Evolutionary conservation across 1,140 invertebrate genomes (phyloP), one percentile per base, ranked within the genome.

Genomic region (Brachystomella parvula): DNA sequence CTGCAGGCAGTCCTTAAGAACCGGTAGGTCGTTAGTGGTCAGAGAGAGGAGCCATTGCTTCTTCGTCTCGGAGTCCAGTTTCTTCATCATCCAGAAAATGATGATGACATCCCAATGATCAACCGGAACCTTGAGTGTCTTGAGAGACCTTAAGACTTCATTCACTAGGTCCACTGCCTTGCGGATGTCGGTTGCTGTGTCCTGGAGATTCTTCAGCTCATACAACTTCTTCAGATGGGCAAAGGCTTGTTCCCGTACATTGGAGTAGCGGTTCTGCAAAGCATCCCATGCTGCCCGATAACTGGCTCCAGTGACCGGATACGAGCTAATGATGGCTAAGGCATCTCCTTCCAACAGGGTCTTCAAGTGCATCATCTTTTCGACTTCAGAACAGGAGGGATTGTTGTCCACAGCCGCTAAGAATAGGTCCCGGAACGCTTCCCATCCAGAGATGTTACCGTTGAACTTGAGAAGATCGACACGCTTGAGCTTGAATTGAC

Each of bases 31-130:
- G 24, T 32, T 30, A 3, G 39, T 49, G 15, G 32, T 32, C 2
- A 58, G 39, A 12, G 9, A 26, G 15, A 62, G 33, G 15, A 47
- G 39, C 66, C 66, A 68, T 24, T 64, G 21, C 19, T 31, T 9
- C 26, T 44, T 59, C 1, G 66, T 31, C 19, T 68, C 66, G 6
- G 30, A 2, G 30, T 64, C 66, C 26, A 68, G 39, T 32, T 68
- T 68, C 21, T 28, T 24, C 1, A 39, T 1, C 9, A 44, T 1
- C 1, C 30, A 12, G 61, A 29, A 64, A 6, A 64, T 19, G 15
- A 68, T 29, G 32, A 68, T 57, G 3, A 32, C 12, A 28, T 68
- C 66, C 66, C 66, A 68, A 24, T 63, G 47, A 21, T 66, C 1
- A 2, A 61, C 33, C 0, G 65, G 66, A 53, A 47, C 19, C 1